phyloP scores from a whole-genome alignment of 2,113 vertebrate genomes.

The Tympanuchus pallidicinctus region DNA sequence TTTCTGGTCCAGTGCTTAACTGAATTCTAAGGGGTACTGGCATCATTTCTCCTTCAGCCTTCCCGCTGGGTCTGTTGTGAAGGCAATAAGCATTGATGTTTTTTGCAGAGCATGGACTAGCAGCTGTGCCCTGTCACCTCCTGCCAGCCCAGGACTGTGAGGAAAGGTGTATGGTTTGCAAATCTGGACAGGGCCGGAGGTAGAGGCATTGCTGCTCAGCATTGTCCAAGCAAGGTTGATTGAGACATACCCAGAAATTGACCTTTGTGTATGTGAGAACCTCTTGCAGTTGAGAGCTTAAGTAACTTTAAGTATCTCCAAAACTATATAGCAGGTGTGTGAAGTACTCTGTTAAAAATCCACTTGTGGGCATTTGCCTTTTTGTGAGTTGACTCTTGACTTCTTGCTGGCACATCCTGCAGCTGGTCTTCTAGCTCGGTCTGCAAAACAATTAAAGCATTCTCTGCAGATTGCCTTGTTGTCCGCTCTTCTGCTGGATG shows the following conservation, averaged over 20 bases:
- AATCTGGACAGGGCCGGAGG: not conserved
- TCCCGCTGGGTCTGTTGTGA: not conserved
- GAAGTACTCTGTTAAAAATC: not conserved
- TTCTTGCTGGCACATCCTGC: not conserved
- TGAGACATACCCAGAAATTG: not conserved
- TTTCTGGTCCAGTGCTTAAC: not conserved
- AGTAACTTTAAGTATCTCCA: not conserved
- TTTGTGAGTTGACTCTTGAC: accelerated
- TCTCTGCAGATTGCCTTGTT: not conserved
- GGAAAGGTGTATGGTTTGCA: not conserved
- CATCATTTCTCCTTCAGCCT: not conserved
- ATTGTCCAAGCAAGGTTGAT: accelerated
- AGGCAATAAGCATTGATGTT: not conserved
- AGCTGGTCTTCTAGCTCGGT: not conserved
- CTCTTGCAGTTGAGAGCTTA: not conserved
- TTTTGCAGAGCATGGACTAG: accelerated
- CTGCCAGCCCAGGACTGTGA: not conserved
- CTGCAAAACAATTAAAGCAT: not conserved
- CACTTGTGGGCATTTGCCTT: not conserved
- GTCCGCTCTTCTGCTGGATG: not conserved
- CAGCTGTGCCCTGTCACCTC: not conserved
- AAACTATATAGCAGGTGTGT: not conserved
- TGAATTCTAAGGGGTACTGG: not conserved
- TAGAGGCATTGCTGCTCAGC: not conserved
- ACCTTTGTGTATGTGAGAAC: not conserved